Percentiles rank a stretch among this genome's conserved stretches.
Conservation (phyloP, 2,797 vertebrate genomes). For the Pyrocephalus nanus region DNA sequence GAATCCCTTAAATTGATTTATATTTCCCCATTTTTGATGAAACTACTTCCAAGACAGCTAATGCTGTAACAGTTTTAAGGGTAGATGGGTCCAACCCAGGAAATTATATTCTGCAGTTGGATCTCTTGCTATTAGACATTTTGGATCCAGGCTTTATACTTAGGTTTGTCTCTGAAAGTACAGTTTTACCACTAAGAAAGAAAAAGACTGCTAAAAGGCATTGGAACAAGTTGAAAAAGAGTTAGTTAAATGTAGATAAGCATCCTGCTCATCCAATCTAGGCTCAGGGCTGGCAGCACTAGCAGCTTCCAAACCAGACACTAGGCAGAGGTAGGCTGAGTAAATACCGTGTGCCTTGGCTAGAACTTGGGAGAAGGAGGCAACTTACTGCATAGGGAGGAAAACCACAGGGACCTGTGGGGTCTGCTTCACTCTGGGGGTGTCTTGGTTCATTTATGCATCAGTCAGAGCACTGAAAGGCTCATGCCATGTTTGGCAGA, state of each 20-base stretch:
- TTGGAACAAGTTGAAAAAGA: background rate
- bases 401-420: background rate
- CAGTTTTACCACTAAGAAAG: background rate
- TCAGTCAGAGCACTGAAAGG: background rate
- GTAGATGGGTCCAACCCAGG: background rate
- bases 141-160: background rate
- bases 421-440: background rate
- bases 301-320: background rate
- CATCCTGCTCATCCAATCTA: background rate
- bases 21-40: background rate
- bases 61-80: background rate
- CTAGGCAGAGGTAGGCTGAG: background rate
- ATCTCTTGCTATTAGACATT: background rate
- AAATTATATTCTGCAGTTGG: background rate
- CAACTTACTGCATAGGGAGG: background rate
- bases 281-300: background rate
- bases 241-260: background rate
- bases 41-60: background rate
- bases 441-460: accelerated
- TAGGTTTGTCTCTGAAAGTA: background rate
- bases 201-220: background rate
- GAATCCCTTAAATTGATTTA: background rate
- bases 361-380: background rate
- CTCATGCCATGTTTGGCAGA: background rate
- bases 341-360: background rate